phyloP scores from a whole-genome alignment of 2,113 vertebrate species.

The Lasiurus borealis region DNA sequence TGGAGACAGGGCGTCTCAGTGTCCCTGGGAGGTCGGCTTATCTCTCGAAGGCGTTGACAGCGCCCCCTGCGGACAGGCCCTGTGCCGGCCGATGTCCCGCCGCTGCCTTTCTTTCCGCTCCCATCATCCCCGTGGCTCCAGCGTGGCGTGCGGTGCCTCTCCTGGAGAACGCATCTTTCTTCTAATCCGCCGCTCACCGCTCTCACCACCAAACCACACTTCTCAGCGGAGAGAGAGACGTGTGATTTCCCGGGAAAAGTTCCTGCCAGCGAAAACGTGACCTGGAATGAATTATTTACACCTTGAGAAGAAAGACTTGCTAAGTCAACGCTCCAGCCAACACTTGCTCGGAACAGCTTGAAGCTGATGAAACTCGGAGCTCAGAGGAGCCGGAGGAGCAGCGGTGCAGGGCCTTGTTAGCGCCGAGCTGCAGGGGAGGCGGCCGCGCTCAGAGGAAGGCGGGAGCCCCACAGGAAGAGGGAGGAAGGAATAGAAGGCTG shows the following conservation, averaged over 20 bases:
- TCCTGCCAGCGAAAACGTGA: slow-evolving; percentile 75
- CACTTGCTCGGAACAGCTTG: slow-evolving; percentile 76
- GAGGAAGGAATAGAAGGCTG: not conserved
- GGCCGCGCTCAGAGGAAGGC: slow-evolving; percentile 46
- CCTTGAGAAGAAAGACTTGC: slow-evolving; percentile 76
- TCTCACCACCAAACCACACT: slow-evolving; percentile 57
- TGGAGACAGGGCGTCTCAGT: not conserved
- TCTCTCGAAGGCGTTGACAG: slow-evolving; percentile 42
- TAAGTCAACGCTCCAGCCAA: slow-evolving; percentile 78
- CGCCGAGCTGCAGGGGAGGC: slow-evolving; percentile 69
- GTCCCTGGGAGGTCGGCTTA: slow-evolving; percentile 17
- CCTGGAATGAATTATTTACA: slow-evolving; percentile 79
- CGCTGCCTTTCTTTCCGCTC: slow-evolving; percentile 32
- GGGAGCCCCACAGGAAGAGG: slow-evolving; percentile 28
- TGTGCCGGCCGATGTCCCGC: not conserved
- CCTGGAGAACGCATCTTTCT: slow-evolving; percentile 66
- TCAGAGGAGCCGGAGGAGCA: slow-evolving; percentile 65
- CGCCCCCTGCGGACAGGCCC: not conserved
- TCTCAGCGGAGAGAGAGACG: slow-evolving; percentile 60
- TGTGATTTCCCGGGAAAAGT: slow-evolving; percentile 76
- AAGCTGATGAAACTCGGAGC: slow-evolving; percentile 78
- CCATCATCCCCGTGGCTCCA: not conserved
- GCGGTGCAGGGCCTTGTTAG: slow-evolving; percentile 68
- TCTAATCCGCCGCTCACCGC: slow-evolving; percentile 68
- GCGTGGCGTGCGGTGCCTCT: slow-evolving; percentile 46